Base-by-base conservation (phyloP, 2,113 vertebrate genomes). In the Andinoacara biseriatus region DNA sequence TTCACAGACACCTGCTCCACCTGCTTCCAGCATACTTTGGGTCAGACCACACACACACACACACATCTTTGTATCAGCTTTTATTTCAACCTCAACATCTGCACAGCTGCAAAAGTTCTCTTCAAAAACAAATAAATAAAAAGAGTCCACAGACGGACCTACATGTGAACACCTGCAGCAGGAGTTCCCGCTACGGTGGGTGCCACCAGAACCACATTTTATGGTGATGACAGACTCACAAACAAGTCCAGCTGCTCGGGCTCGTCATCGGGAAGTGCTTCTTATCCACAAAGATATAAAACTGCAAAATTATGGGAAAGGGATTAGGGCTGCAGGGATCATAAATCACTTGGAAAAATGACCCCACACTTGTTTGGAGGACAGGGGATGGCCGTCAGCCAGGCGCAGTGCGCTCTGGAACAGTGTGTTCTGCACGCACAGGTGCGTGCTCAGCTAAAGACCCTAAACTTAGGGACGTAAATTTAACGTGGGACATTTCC, bases 1-100 rank as follows among this genome's bases (percentile, higher is more conserved):
- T 31, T 69, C 3, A 72, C n/a, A 72, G 26, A 69, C 65, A 69
- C 65, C 65, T 69, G 65, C 46, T 52, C 67, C 46, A 24, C 67
- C n/a, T 31, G n/a, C 67, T 33, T 54, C 67, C 10, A n/a, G 46
- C 0, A 0, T 31, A 31, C 67, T 54, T 52, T n/a, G 7, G 56
- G 10, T 58, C 22, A 24, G n/a, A 58, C 10, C 26, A 52, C 49
- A 31, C 43, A 3, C 52, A 14, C 31, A 4, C 26, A 52, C 49
- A 31, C 43, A 3, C 52, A 14, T 52, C 24, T n/a, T 49, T 52
- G 26, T 29, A 18, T 24, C 29, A 11, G 6, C 29, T 72, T 72
- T 52, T 31, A 72, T 52, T 52, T n/a, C 2, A 20, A 72, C 29
- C 33, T 38, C 31, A 62, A 3, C 60, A 62, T 38, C 65, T 49